These are phyloP conservation scores for Polydrusus pterygomalis DNA, from an alignment of 2,888 invertebrate species.

Conservation along the genomic window DNA sequence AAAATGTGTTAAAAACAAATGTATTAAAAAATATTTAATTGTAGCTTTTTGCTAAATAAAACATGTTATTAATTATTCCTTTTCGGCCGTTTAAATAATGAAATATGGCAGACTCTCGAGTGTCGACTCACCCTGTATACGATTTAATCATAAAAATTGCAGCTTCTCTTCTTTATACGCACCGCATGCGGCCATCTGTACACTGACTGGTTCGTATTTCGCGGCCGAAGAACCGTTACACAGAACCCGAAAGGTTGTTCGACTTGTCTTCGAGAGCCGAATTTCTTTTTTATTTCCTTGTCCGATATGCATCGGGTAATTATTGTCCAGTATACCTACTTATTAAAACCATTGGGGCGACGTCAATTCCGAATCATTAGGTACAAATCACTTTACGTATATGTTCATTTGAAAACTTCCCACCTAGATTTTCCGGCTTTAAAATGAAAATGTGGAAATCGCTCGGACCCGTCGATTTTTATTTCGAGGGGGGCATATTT, in stretches of 20 bases:
- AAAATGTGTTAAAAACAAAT: too few relatives aligned
- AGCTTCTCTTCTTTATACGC: neutral
- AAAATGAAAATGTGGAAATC: too few relatives aligned
- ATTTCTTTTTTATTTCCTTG: conserved; percentile 11
- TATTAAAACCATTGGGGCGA: neutral
- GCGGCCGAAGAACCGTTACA: conserved; percentile 8
- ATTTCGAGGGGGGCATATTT: too few relatives aligned
- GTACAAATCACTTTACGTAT: too few relatives aligned
- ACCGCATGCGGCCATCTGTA: neutral
- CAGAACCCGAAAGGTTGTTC: conserved; percentile 3
- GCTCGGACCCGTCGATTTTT: too few relatives aligned
- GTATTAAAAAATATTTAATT: too few relatives aligned
- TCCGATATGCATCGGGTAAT: conserved; percentile 5
- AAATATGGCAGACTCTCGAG: too few relatives aligned
- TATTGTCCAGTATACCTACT: neutral
- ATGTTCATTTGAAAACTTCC: too few relatives aligned
- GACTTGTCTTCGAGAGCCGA: conserved; percentile 4
- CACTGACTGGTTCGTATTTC: neutral
- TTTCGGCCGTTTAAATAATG: too few relatives aligned
- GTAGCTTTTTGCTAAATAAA: too few relatives aligned
- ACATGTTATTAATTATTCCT: too few relatives aligned
- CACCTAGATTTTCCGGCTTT: too few relatives aligned
- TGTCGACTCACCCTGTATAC: neutral
- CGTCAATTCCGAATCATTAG: neutral
- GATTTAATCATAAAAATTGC: neutral